Evolutionary conservation across 2,113 vertebrate genomes (phyloP).

Genomic region (Pelecanoides urinatrix): DNA sequence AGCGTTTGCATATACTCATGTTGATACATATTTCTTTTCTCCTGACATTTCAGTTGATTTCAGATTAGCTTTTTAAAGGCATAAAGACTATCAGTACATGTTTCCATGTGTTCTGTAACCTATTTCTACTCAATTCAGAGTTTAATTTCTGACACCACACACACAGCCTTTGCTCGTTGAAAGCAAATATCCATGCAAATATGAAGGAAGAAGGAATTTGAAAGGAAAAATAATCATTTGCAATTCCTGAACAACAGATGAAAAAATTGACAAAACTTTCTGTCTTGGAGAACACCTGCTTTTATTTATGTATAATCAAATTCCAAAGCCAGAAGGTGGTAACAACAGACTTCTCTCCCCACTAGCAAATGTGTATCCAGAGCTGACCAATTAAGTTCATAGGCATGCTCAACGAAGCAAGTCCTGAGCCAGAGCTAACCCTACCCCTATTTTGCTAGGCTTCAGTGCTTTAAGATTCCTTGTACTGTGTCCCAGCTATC

Average conservation of each 20-base stretch:
- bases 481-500: background rate
- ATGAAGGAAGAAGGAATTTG: background rate
- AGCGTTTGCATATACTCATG: background rate
- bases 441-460: background rate
- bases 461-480: background rate
- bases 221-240: background rate
- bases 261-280: background rate
- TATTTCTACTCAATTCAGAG: background rate
- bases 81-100: background rate
- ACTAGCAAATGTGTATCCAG: background rate
- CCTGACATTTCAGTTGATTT: background rate
- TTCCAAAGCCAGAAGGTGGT: background rate
- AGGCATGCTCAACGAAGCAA: rapidly evolving
- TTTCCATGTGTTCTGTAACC: background rate
- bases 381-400: background rate
- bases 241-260: background rate
- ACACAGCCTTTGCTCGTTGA: background rate
- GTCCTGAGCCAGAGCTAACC: background rate
- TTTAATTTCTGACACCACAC: background rate
- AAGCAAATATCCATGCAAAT: background rate
- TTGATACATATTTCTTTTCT: conserved; percentile 13
- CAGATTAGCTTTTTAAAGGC: conserved; percentile 5
- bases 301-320: background rate
- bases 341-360: background rate
- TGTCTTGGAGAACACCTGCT: background rate